phyloP scores from a whole-genome alignment of 2,797 vertebrate genomes.

The Eulemur rubriventer region DNA sequence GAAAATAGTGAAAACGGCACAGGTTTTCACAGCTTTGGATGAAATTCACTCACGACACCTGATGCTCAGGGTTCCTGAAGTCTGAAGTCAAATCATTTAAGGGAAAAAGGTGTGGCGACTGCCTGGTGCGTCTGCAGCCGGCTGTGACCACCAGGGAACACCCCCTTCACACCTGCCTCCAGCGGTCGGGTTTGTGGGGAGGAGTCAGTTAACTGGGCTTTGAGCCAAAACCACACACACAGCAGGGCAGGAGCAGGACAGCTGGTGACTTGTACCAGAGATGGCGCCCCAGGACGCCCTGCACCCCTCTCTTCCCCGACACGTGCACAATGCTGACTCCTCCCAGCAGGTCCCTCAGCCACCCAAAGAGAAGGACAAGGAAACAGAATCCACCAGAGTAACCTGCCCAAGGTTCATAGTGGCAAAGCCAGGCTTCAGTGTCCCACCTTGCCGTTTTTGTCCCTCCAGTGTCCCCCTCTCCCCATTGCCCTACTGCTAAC shows the following conservation, averaged over 20 bases:
- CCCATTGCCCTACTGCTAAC: too few species aligned
- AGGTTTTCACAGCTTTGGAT: background rate
- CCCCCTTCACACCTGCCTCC: background rate
- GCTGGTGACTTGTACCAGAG: background rate
- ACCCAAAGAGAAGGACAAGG: background rate
- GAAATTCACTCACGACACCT: background rate
- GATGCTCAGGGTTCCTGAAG: background rate
- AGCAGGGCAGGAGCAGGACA: background rate
- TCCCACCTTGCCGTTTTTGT: background rate
- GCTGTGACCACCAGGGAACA: background rate
- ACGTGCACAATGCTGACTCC: too few species aligned
- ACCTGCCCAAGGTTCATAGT: background rate
- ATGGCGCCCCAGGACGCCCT: fast-evolving
- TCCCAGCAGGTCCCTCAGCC: background rate
- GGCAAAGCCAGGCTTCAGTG: background rate
- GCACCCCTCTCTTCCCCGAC: fast-evolving
- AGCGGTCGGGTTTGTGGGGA: background rate
- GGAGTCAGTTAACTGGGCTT: background rate
- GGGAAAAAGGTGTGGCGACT: too few species aligned
- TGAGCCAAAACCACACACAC: background rate
- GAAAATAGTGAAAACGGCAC: background rate
- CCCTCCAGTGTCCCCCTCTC: background rate
- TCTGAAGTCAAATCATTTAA: background rate
- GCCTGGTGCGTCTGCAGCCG: background rate
- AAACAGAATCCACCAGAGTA: too few species aligned